Evolutionary conservation across 2,113 vertebrate genomes (phyloP).

Genomic region (Numida meleagris): DNA sequence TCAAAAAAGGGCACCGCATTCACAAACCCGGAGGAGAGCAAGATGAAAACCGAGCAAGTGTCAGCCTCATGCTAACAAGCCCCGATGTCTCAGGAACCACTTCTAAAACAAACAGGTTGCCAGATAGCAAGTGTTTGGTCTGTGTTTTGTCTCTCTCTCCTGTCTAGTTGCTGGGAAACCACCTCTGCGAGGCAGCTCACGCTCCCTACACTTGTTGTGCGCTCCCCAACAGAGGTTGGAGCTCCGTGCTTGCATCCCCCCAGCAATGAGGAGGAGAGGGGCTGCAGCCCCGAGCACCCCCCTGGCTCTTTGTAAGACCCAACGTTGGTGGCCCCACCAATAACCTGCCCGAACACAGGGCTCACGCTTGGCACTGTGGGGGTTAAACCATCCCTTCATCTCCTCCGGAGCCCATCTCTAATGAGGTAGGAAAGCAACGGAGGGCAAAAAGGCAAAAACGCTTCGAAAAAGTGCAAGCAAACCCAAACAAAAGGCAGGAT

Average conservation of each 20-base stretch:
- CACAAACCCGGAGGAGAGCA: background rate
- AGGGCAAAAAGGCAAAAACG: background rate
- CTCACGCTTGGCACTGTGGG: fast-evolving
- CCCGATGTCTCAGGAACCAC: background rate
- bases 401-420: background rate
- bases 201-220: background rate
- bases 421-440: fast-evolving
- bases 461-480: background rate
- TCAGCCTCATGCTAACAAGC: background rate
- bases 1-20: background rate
- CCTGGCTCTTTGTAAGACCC: fast-evolving
- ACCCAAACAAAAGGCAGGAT: background rate
- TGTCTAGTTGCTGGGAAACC: background rate
- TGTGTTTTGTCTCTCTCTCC: background rate
- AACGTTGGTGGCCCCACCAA: background rate
- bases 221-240: background rate
- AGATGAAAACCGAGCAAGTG: background rate
- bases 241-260: fast-evolving
- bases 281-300: background rate
- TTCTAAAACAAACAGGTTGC: background rate
- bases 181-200: background rate
- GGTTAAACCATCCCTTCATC: background rate
- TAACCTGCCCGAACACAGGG: background rate
- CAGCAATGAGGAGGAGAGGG: background rate
- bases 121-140: background rate